Evolutionary conservation across 1,140 invertebrate species (phyloP).

Genomic region (Drosophila miranda): DNA sequence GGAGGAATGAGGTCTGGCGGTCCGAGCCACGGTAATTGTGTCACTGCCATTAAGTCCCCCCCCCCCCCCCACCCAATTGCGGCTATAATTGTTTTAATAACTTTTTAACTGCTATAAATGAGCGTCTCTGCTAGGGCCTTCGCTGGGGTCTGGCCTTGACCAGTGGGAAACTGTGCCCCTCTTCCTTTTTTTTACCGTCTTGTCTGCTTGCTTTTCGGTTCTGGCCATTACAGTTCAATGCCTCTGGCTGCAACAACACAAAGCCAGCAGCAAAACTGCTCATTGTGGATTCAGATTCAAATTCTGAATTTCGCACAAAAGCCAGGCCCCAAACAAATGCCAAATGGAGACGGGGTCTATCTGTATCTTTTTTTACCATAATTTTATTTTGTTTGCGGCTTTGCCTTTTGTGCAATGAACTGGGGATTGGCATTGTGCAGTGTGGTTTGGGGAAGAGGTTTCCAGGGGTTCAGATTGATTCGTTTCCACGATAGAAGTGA

Average conservation of each 20-base stretch:
- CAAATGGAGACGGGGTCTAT: slow-evolving; percentile 27
- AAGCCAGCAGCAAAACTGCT: slow-evolving; percentile 31
- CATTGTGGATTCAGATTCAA: slow-evolving; percentile 62
- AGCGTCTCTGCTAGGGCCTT: background rate
- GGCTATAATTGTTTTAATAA: slow-evolving; percentile 70
- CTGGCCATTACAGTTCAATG: slow-evolving; percentile 73
- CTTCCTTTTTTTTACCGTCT: slow-evolving; percentile 14
- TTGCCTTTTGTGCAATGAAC: slow-evolving; percentile 69
- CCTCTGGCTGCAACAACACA: slow-evolving; percentile 42
- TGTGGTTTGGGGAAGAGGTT: slow-evolving; percentile 1
- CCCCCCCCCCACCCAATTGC: slow-evolving; percentile 63
- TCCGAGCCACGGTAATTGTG: slow-evolving; percentile 42
- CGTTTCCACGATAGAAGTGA: slow-evolving; percentile 27
- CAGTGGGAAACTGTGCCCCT: slow-evolving; percentile 49
- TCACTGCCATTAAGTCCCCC: slow-evolving; percentile 61
- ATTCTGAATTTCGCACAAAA: slow-evolving; percentile 64
- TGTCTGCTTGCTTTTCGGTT: slow-evolving; percentile 27
- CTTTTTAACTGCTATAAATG: slow-evolving; percentile 63
- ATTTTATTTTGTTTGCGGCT: slow-evolving; percentile 47
- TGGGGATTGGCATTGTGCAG: slow-evolving; percentile 55
- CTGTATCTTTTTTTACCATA: slow-evolving; percentile 20
- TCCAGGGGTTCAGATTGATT: background rate
- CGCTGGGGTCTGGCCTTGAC: slow-evolving; percentile 54
- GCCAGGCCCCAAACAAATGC: slow-evolving; percentile 62
- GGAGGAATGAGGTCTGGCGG: slow-evolving; percentile 19